Evolutionary conservation across 1,140 invertebrate species (phyloP), one percentile per base, ranked within the genome.

Genomic region (Manduca sexta): DNA sequence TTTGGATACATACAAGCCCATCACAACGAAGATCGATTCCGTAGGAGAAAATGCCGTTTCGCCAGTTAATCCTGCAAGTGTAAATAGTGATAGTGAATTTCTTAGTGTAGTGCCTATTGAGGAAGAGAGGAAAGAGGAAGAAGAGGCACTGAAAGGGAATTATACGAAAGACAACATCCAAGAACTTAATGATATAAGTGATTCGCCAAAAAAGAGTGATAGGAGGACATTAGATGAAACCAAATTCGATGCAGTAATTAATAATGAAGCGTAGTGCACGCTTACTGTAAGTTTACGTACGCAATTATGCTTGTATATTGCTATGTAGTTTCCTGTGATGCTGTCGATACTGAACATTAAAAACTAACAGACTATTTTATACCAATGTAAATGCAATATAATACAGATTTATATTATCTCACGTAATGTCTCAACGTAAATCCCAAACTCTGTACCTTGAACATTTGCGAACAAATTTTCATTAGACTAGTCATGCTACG

Each of bases 401-500:
- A 39, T 38, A 30, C 16, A 16, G 18, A 34, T 35, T 34, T 6
- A 10, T 16, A 11, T 39, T 11, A 39, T 21, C 47, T 38, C 34
- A 21, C 39, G 37, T 34, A 40, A 48, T 3, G 21, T 46, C 47
- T 30, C 26, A 12, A 31, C 33, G 15, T 14, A 13, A 37, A 16
- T 47, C 37, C 40, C 33, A 44, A 51, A 41, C 37, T 44, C 40
- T 14, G 46, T 60, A 52, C 39, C 49, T 52, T 46, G 40, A 47
- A 45, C 37, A 49, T 21, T 49, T 33, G 48, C 44, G 46, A 50
- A 51, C 54, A 63, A 56, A 64, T 56, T 64, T 74, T 74, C 60
- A 69, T 80, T 82, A 79, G 78, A 84, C 81, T 84, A 82, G 81
- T 84, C 81, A 84, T 75, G 76, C 68, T 78, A 74, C 65, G 47